phyloP scores from a whole-genome alignment of 2,797 vertebrate species.

The Coregonus ussuriensis region DNA sequence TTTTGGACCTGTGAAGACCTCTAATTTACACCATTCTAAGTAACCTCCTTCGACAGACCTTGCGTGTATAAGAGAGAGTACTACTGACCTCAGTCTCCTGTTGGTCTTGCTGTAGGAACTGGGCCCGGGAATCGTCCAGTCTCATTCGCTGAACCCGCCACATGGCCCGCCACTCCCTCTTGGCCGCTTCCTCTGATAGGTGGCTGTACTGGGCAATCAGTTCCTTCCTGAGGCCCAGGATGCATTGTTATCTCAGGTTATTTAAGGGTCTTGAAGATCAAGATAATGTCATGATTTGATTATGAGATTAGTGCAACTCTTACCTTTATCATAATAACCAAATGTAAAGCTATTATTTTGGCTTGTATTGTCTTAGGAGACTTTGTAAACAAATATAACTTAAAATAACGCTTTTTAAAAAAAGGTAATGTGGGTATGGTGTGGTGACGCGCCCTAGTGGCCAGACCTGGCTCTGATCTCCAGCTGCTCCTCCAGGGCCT shows the following conservation, averaged over 20 bases:
- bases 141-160: constrained; percentile 90
- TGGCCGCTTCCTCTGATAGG: constrained; percentile 89
- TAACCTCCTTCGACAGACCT: background rate
- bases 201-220: constrained; percentile 90
- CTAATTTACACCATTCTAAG: constrained; percentile 66
- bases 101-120: constrained; percentile 81
- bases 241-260: background rate
- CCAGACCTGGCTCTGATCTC: constrained; percentile 83
- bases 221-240: constrained; percentile 79
- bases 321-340: too few relatives aligned
- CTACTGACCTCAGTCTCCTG: constrained; percentile 77
- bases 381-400: too few relatives aligned
- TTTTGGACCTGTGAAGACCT: constrained; percentile 68
- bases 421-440: background rate
- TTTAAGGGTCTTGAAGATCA: background rate
- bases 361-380: too few relatives aligned
- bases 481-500: constrained; percentile 91
- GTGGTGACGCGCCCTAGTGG: constrained; percentile 18
- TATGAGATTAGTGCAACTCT: too few relatives aligned
- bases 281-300: too few relatives aligned
- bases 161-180: constrained; percentile 84
- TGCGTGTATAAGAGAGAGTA: background rate
- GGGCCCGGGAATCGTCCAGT: constrained; percentile 77
- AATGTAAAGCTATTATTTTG: too few relatives aligned
- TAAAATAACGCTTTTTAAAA: background rate